Evolutionary conservation across 1,140 invertebrate species (phyloP).

Genomic region (Vollenhovia emeryi): DNA sequence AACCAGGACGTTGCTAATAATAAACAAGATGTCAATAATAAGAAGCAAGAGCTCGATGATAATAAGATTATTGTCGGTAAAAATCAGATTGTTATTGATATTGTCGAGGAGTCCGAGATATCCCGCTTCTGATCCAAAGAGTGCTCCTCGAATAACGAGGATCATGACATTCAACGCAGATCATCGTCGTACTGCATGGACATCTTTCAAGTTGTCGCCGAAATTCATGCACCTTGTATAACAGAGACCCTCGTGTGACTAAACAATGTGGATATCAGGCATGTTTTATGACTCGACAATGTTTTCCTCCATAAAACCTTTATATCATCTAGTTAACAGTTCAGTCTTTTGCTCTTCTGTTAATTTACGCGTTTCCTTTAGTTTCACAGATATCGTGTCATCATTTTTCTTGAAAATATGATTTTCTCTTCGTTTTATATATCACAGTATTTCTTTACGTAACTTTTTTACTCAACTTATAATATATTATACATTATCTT

Average conservation of each 20-base stretch:
- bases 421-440: not conserved
- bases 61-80: slow-evolving; percentile 56
- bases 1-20: not conserved
- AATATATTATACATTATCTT: not conserved
- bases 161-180: slow-evolving; percentile 9
- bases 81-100: slow-evolving; percentile 35
- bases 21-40: not conserved
- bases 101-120: slow-evolving; percentile 78
- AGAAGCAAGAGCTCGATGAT: not conserved
- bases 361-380: too few relatives aligned
- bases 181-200: slow-evolving; percentile 10
- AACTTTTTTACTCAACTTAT: not conserved
- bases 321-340: not conserved
- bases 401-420: not conserved
- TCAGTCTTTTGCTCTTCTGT: not conserved
- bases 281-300: not conserved
- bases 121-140: slow-evolving; percentile 81
- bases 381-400: too few relatives aligned
- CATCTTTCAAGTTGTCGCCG: not conserved
- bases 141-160: slow-evolving; percentile 21
- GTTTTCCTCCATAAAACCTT: not conserved
- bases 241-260: slow-evolving; percentile 40
- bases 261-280: not conserved
- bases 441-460: not conserved
- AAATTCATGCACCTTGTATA: not conserved